Conservation (phyloP, 2,113 vertebrate genomes). For the Sapajus apella region DNA sequence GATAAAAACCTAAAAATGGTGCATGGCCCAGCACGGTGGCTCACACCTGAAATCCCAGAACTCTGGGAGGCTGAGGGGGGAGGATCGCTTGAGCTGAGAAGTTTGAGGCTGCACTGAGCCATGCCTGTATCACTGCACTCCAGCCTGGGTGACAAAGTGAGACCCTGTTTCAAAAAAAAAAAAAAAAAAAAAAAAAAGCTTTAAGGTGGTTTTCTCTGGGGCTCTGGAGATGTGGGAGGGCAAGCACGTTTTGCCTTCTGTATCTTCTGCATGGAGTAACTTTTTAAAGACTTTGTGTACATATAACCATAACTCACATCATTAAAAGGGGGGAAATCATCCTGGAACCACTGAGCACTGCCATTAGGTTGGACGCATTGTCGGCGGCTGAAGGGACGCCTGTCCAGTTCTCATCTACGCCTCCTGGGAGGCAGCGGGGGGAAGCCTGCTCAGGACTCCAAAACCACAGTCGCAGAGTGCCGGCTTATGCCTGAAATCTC, state of each 20-base stretch:
- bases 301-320: not conserved
- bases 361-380: rapidly evolving
- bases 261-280: not conserved
- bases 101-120: too few relatives aligned
- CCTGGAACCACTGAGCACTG: rapidly evolving
- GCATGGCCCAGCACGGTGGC: too few relatives aligned
- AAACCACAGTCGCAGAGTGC: rapidly evolving
- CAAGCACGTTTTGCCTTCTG: not conserved
- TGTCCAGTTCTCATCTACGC: rapidly evolving
- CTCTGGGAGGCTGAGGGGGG: too few relatives aligned
- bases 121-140: too few relatives aligned
- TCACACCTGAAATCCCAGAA: too few relatives aligned
- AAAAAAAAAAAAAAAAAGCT: too few relatives aligned
- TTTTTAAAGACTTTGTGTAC: not conserved
- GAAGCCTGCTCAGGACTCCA: rapidly evolving
- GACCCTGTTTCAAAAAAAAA: too few relatives aligned
- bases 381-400: rapidly evolving
- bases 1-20: too few relatives aligned
- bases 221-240: too few relatives aligned
- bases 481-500: rapidly evolving
- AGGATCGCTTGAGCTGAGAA: too few relatives aligned
- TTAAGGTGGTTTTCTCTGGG: not conserved
- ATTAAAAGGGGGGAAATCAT: rapidly evolving
- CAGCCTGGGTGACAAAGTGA: too few relatives aligned
- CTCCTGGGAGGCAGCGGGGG: not conserved